Conservation (phyloP, 2,888 invertebrate species). For the Phortica magna region DNA sequence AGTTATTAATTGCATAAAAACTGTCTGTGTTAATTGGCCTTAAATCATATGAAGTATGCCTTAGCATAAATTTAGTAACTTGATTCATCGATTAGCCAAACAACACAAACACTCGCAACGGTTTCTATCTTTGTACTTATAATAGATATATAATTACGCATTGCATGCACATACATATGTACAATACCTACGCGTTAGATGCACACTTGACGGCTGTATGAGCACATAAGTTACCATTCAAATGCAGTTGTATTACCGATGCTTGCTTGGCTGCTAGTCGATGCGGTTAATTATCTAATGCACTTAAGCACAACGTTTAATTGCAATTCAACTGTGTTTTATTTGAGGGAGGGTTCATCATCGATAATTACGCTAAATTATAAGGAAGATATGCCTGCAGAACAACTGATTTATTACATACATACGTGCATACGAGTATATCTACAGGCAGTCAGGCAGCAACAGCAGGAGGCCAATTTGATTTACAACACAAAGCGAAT, state of each 20-base stretch:
- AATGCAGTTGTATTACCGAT: no score
- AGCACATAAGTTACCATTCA: no score
- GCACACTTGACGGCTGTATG: no score
- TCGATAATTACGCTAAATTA: background rate
- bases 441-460: background rate
- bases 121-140: background rate
- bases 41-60: background rate
- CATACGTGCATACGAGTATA: no score
- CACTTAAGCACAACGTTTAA: background rate
- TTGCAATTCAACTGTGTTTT: background rate
- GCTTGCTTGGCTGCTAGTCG: background rate
- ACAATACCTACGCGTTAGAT: no score
- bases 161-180: no score
- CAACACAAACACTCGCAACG: conserved; percentile 6
- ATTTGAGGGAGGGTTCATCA: background rate
- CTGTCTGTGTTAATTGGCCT: no score
- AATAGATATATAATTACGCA: background rate
- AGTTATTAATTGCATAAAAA: background rate
- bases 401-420: background rate
- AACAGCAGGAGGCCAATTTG: conserved; percentile 6
- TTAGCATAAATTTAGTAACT: conserved; percentile 64
- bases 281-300: background rate
- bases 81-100: conserved; percentile 62
- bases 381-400: background rate
- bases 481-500: background rate